Evolutionary conservation across 2,113 vertebrate genomes (phyloP).

Genomic region (Pseudorectes ferrugineus): DNA sequence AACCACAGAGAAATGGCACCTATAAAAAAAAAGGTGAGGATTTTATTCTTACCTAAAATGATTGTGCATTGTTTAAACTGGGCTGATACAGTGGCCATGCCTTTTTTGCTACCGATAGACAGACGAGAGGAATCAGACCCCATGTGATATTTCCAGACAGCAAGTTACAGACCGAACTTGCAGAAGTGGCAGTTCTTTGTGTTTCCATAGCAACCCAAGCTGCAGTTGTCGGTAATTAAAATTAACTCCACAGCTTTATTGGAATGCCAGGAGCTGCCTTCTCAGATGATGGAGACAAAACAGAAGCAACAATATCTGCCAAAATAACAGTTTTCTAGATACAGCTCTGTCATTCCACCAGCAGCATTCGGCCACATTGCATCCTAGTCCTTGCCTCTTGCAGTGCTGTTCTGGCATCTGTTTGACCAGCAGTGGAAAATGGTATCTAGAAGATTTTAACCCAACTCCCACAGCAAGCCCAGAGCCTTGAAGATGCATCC

Average conservation of each 20-base stretch:
- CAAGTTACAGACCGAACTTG: background rate
- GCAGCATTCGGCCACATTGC: background rate
- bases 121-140: background rate
- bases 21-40: background rate
- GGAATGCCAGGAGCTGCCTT: slow-evolving; percentile 17
- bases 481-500: background rate
- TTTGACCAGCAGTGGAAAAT: background rate
- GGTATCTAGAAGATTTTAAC: background rate
- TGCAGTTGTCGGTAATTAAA: slow-evolving; percentile 59
- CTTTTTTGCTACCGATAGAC: background rate
- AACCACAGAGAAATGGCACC: background rate
- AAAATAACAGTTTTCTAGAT: background rate
- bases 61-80: background rate
- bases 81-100: background rate
- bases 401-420: background rate
- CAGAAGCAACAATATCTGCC: background rate
- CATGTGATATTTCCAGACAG: slow-evolving; percentile 23
- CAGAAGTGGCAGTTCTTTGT: background rate
- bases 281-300: background rate
- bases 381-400: background rate
- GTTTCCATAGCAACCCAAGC: slow-evolving; percentile 71
- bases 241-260: slow-evolving; percentile 53
- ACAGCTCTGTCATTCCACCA: background rate
- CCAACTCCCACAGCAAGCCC: background rate
- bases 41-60: background rate